Conservation (phyloP, 2,113 vertebrate species). For the Formicarius rufipectus region DNA sequence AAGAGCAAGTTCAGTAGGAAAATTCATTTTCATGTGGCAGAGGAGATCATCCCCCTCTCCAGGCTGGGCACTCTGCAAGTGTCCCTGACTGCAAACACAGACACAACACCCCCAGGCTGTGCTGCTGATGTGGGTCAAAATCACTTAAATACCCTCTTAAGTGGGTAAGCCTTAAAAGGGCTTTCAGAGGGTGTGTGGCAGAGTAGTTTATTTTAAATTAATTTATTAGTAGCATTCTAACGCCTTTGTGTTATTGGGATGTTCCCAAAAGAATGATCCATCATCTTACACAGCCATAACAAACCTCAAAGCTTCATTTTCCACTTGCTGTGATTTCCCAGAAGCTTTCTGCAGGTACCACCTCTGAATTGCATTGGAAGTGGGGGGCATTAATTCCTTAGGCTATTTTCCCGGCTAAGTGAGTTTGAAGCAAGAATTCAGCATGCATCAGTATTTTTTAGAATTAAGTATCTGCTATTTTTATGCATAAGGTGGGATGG, state of each 20-base stretch:
- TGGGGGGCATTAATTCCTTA: not conserved
- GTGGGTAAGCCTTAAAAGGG: not conserved
- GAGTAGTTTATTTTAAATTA: not conserved
- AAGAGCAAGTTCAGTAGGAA: not conserved
- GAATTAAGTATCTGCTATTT: not conserved
- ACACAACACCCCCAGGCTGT: not conserved
- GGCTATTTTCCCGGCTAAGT: not conserved
- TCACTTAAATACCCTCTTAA: not conserved
- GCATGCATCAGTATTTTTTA: not conserved
- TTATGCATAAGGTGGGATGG: not conserved
- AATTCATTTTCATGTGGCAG: not conserved
- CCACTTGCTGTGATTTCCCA: not conserved
- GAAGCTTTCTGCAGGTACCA: not conserved
- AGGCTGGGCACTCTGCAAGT: not conserved
- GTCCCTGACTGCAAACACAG: not conserved
- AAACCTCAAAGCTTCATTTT: not conserved
- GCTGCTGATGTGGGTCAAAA: not conserved
- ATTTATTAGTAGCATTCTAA: not conserved
- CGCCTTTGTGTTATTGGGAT: not conserved
- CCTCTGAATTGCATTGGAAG: not conserved
- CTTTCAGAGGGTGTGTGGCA: not conserved
- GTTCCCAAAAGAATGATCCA: slow-evolving; percentile 7
- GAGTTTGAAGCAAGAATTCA: not conserved
- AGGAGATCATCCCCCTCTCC: not conserved
- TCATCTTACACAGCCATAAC: not conserved